phyloP scores from a whole-genome alignment of 1,140 invertebrate genomes.

The Musca vetustissima region DNA sequence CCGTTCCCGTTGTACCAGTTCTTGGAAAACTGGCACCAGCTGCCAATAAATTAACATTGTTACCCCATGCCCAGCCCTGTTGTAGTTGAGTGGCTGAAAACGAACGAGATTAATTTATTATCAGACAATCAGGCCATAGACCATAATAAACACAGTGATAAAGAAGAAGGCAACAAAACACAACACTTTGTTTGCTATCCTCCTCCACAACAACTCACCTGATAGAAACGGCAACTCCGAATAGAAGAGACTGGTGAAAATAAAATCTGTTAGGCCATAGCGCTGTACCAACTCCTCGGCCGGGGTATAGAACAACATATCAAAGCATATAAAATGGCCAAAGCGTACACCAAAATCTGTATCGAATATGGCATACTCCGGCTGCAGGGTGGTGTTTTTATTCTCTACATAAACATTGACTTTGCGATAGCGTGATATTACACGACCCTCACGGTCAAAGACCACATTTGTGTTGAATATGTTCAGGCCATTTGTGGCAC shows the following conservation, averaged over 20 bases:
- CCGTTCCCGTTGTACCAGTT: conserved; percentile 63
- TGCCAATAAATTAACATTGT: conserved; percentile 64
- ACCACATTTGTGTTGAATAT: conserved; percentile 75
- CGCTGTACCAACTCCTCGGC: conserved; percentile 40
- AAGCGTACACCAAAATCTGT: conserved; percentile 84
- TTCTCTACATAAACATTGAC: conserved; percentile 64
- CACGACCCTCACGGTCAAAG: conserved; percentile 63
- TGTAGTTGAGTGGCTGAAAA: conserved; percentile 61
- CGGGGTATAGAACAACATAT: conserved; percentile 72
- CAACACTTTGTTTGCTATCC: no score
- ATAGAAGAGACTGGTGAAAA: conserved; percentile 74
- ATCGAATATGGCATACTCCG: conserved; percentile 63
- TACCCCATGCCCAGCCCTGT: conserved; percentile 60
- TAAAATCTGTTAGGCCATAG: conserved; percentile 64
- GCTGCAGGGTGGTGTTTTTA: conserved; percentile 34
- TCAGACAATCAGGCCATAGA: neutral
- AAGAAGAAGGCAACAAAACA: no score
- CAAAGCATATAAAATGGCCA: conserved; percentile 77
- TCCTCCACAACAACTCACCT: no score
- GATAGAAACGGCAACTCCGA: conserved; percentile 71
- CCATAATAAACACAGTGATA: neutral
- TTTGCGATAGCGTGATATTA: conserved; percentile 72
- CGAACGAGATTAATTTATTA: neutral
- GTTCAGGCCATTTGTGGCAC: conserved; percentile 48
- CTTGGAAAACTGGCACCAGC: conserved; percentile 61